These are phyloP conservation scores for Hippocampus kuda DNA, from an alignment of 2,797 vertebrate genomes.

Conservation along the genomic window DNA sequence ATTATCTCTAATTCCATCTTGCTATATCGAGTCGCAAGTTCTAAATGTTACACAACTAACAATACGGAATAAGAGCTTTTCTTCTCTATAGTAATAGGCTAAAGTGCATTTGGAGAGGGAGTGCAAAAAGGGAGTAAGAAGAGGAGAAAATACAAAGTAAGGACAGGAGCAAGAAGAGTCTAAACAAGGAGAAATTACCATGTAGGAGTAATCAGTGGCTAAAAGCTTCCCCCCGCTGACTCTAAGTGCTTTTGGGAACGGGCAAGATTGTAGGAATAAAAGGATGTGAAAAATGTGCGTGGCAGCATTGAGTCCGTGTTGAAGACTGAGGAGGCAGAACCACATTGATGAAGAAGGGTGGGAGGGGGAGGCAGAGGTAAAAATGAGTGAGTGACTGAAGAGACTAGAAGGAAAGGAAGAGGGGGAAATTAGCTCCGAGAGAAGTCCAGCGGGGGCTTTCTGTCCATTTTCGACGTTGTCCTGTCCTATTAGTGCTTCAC, in stretches of 20 bases:
- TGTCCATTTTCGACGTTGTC: slow-evolving; percentile 65
- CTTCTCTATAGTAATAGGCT: not conserved
- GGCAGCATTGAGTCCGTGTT: slow-evolving; percentile 42
- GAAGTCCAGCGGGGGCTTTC: slow-evolving; percentile 55
- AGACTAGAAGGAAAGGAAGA: slow-evolving; percentile 44
- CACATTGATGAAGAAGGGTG: slow-evolving; percentile 29
- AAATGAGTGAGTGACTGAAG: slow-evolving; percentile 55
- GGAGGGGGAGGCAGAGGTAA: slow-evolving; percentile 9
- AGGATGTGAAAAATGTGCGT: slow-evolving; percentile 56
- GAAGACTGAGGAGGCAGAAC: slow-evolving; percentile 46
- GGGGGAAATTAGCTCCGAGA: slow-evolving; percentile 54
- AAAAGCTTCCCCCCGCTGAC: slow-evolving; percentile 64
- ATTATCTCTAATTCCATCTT: slow-evolving; percentile 33
- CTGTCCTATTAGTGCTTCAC: slow-evolving; percentile 65
- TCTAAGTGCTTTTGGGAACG: slow-evolving; percentile 62
- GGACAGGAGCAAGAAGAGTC: slow-evolving; percentile 29
- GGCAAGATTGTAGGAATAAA: slow-evolving; percentile 51
- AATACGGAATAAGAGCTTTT: not conserved
- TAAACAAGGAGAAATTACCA: slow-evolving; percentile 57
- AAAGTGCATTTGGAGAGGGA: not conserved
- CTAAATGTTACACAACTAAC: not conserved
- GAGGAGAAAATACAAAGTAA: not conserved
- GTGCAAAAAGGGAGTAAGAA: not conserved
- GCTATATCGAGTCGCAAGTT: slow-evolving; percentile 7
- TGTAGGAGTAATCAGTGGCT: slow-evolving; percentile 60